phyloP scores from a whole-genome alignment of 2,797 vertebrate genomes.

The Macroramphosus scolopax region DNA sequence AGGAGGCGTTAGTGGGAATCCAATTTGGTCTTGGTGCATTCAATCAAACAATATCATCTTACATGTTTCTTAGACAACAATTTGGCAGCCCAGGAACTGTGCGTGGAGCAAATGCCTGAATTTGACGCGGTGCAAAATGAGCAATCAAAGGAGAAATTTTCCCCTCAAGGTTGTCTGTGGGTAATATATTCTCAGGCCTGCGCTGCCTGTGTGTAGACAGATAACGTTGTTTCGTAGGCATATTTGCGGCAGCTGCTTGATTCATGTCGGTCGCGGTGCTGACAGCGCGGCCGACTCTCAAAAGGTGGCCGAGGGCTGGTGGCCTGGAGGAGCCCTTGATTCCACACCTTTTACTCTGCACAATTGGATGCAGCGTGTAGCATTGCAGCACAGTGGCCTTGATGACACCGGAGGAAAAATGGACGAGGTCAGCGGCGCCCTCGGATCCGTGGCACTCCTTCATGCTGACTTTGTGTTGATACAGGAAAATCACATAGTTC shows the following conservation, averaged over 20 bases:
- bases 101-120: slow-evolving; percentile 26
- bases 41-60: slow-evolving; percentile 74
- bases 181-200: slow-evolving; percentile 42
- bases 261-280: slow-evolving; percentile 56
- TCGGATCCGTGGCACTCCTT: slow-evolving; percentile 55
- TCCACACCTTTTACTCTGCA: slow-evolving; percentile 59
- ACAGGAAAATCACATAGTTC: slow-evolving; percentile 53
- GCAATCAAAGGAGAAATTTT: slow-evolving; percentile 39
- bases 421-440: slow-evolving; percentile 71
- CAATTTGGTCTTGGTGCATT: slow-evolving; percentile 73
- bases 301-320: slow-evolving; percentile 62
- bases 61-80: slow-evolving; percentile 65
- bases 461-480: slow-evolving; percentile 66
- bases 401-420: slow-evolving; percentile 63
- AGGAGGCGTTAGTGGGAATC: slow-evolving; percentile 63
- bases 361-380: slow-evolving; percentile 51
- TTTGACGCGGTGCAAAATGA: slow-evolving; percentile 38
- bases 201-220: slow-evolving; percentile 30
- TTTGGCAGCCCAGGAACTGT: slow-evolving; percentile 38
- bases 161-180: slow-evolving; percentile 31
- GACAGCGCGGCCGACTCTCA: slow-evolving; percentile 65
- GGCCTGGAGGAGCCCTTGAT: slow-evolving; percentile 50
- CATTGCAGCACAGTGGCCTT: slow-evolving; percentile 62
- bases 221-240: slow-evolving; percentile 51
- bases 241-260: slow-evolving; percentile 48